Base-by-base conservation (phyloP, 1,140 invertebrate genomes). In the Catajapyx aquilonaris region DNA sequence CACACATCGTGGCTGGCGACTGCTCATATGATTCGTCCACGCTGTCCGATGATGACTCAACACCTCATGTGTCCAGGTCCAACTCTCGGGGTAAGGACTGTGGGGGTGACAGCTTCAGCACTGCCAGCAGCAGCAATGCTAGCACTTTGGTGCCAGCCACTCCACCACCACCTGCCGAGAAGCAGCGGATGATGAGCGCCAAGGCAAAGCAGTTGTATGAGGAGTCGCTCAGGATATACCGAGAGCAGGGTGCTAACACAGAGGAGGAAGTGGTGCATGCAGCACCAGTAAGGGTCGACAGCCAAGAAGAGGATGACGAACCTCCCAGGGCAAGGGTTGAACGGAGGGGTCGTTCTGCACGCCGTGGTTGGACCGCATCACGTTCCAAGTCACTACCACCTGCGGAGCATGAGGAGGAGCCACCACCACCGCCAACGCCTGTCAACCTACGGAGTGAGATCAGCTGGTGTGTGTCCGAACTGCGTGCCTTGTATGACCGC, bases 1-100 rank as follows among this genome's bases (percentile, higher is more conserved):
- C n/a, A n/a, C n/a, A n/a, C n/a, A n/a, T n/a, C n/a, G 23, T 9
- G 13, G 23, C 23, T 9, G 23, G 7, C 13, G 54, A 56, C 33
- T 42, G 46, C 5, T 55, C 54, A 16, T 58, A 60, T 37, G 59
- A 62, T 42, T 64, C 61, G 2, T 62, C 60, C 33, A 65, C 62
- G 2, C 42, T 65, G 20, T 61, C 59, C 15, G 62, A 63, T 42
- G 61, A 64, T 37, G 61, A 64, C 45, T 63, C 60, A 30, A 65
- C 62, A 0, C 62, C 62, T 13, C 61, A 64, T 39, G 58, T 65
- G 1, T 64, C 61, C 5, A 44, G 62, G 13, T 62, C 59, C 18
- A 65, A 63, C 44, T 62, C 60, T 3, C 44, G 61, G n/a, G 60
- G 59, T 0, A 60, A 62, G 39, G 59, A 62, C 37, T 52, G 46